Evolutionary conservation across 2,888 invertebrate genomes (phyloP), one percentile per base, ranked within the genome.

Genomic region (Athetis lepigone): DNA sequence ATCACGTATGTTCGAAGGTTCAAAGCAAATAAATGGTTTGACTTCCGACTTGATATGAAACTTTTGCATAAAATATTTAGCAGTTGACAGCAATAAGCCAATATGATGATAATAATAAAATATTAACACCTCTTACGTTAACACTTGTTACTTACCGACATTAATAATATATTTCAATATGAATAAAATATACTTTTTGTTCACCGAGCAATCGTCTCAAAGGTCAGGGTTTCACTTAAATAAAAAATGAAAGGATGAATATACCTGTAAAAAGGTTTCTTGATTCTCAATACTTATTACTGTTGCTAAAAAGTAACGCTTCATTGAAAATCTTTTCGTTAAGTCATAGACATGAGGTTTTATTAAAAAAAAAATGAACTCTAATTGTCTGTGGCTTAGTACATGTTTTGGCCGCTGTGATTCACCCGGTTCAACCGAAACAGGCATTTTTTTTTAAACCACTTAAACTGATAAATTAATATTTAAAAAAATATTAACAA

Each of bases 301-400:
- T 33, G 4, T 33, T 13, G 4, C 13, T 13, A 33, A 40, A 50
- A 47, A 45, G 23, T 25, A 45, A 45, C 29, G 27, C 19, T 46
- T 54, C 64, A 70, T 64, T 63, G 54, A 63, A 70, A 54, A 50
- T 39, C 11, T 49, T 54, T 69, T 46, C 4, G 11, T 13, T 51
- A 37, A 33, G 5, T 18, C 11, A 0, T 43, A 8, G 6, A 21
- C n/a, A 23, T 4, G 4, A 8, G 0, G 21, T 52, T 27, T 54
- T 37, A 8, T 21, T 37, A 8, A 18, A 36, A 39, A 21, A 33
- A 11, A 13, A 25, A 19, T 7, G 19, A 8, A 16, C 5, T 8
- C 1, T 19, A 36, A 36, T 13, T 25, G 23, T 66, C 5, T 29
- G 19, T 23, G 7, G 16, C n/a, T n/a, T n/a, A n/a, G n/a, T n/a